Evolutionary conservation across 2,113 vertebrate genomes (phyloP).

Genomic region (Cyanoramphus novaezelandiae): DNA sequence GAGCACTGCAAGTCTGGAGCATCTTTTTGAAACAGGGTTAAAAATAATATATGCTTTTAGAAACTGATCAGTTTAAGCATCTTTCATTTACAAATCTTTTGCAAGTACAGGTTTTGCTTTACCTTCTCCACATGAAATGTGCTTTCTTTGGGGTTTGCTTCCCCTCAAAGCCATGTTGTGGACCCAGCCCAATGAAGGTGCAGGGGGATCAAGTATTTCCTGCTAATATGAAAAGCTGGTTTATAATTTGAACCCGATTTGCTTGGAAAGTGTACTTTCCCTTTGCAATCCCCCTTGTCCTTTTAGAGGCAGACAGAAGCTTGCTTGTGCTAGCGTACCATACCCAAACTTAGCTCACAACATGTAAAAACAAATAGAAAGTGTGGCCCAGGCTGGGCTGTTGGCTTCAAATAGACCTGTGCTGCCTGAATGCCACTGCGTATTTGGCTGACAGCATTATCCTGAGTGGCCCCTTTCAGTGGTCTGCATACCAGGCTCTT

Average conservation of each 20-base stretch:
- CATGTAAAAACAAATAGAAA: conserved; percentile 6
- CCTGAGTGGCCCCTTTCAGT: conserved; percentile 46
- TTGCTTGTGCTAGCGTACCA: conserved; percentile 21
- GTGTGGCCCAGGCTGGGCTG: background rate
- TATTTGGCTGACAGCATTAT: background rate
- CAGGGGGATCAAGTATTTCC: conserved; percentile 46
- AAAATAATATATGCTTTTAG: background rate
- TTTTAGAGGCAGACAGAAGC: conserved; percentile 30
- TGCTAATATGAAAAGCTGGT: conserved; percentile 29
- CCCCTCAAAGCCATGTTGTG: background rate
- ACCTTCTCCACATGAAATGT: background rate
- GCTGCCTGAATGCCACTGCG: background rate
- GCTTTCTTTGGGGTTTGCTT: background rate
- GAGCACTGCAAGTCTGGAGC: background rate
- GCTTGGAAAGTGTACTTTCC: background rate
- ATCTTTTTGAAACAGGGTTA: background rate
- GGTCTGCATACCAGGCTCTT: background rate
- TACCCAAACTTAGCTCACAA: background rate
- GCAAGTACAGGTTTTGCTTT: background rate
- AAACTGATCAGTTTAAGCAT: background rate
- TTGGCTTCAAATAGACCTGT: background rate
- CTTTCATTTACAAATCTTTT: background rate
- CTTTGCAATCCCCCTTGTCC: background rate
- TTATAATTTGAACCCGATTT: background rate
- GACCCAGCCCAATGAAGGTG: background rate